Evolutionary conservation across 2,888 invertebrate genomes (phyloP).

Genomic region (Laspeyria flexula): DNA sequence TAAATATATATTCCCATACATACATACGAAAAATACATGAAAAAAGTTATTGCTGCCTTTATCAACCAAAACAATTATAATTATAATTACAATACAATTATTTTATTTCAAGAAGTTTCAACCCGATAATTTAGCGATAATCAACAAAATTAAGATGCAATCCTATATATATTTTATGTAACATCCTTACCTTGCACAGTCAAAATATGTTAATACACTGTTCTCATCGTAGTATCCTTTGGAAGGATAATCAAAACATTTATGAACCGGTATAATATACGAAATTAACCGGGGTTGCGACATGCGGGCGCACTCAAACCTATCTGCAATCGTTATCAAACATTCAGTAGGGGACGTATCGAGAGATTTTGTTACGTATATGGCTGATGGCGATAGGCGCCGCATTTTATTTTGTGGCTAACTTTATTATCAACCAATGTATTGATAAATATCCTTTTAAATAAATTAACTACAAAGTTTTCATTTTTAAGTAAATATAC

Average conservation of each 20-base stretch:
- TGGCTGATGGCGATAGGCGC: conserved; percentile 13
- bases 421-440: background rate
- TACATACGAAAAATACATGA: no score
- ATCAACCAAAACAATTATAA: no score
- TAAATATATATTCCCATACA: no score
- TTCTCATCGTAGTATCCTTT: conserved; percentile 36
- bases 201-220: conserved; percentile 13
- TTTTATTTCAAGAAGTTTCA: no score
- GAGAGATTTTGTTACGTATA: conserved; percentile 45
- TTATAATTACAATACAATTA: no score
- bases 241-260: conserved; percentile 61
- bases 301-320: conserved; percentile 77
- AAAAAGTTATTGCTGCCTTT: no score
- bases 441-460: no score
- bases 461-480: no score
- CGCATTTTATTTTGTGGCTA: conserved; percentile 24
- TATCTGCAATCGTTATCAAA: conserved; percentile 77
- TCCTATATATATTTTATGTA: no score
- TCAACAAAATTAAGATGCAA: no score
- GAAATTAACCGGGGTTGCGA: conserved; percentile 66
- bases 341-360: conserved; percentile 65
- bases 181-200: background rate
- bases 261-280: conserved; percentile 61
- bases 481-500: no score
- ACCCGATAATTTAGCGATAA: no score